Base-by-base conservation (phyloP, 2,797 vertebrate genomes). In the Cossypha dichroa region DNA sequence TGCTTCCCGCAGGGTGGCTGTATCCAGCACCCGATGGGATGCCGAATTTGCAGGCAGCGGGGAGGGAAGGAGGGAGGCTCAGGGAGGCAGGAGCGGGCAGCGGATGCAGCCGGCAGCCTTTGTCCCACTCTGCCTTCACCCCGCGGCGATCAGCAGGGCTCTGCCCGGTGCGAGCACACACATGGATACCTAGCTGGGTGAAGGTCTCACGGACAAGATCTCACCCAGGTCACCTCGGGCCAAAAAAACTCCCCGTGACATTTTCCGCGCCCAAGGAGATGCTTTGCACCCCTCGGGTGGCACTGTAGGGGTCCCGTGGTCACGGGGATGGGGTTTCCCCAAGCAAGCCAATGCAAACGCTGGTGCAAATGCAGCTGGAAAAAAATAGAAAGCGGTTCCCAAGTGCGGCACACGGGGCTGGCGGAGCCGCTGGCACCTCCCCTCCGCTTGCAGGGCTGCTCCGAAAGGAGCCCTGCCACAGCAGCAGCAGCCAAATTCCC, bases 401-500 rank as follows among this genome's bases (percentile, higher is more conserved):
- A 96, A 94, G 89, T 89, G 91, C 84, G 15, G 90, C 95, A 94
- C 90, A 52, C 13, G 82, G 93, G 90, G 88, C 88, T 95, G 94
- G 79, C 75, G 2, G 85, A 94, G 93, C 85, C 4, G 25, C 92
- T 94, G 96, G 96, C 93, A 74, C 94, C 96, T 95, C 96, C 96
- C 94, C 82, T 95, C 85, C 4, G 19, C 79, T 96, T 96, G 94
- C 96, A 91, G 91, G 90, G 96, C 94, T 95, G 96, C 85, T 96
- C 87, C 40, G 10, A 62, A 5, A 68, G 87, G 84, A 96, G 77
- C 84, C 45, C 66, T 54, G 86, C 73, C 95, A 77, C 38, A 51
- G 9, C 80, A 77, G 95, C 94, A 72, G 87, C 92, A 62, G 85
- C 82, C 94, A 58, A 95, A 95, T 68, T 82, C 90, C 81, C 85